These are phyloP conservation scores for Diploscapter pachys DNA, from an alignment of 1,140 invertebrate genomes.

Conservation along the genomic window DNA sequence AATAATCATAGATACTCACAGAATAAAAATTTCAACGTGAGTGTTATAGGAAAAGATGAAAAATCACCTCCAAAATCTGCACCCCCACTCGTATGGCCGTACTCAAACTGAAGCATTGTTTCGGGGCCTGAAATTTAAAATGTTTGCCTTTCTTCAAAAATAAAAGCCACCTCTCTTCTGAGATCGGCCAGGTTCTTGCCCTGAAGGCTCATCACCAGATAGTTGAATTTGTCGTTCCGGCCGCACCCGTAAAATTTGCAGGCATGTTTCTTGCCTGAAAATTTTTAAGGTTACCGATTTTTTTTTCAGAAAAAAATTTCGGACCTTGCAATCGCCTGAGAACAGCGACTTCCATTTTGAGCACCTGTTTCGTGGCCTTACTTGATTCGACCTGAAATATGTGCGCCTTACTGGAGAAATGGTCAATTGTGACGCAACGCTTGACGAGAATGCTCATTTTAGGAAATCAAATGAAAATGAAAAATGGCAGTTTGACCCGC, in stretches of 20 bases:
- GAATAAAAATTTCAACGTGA: too few relatives aligned
- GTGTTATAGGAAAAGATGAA: constrained; percentile 70
- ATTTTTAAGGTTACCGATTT: background rate
- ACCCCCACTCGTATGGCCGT: constrained; percentile 89
- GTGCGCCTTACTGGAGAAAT: too few relatives aligned
- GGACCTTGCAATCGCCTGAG: constrained; percentile 80
- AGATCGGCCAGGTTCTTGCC: constrained; percentile 96
- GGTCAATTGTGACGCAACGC: too few relatives aligned
- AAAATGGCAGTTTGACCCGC: too few relatives aligned
- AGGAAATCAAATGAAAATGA: too few relatives aligned
- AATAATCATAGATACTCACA: too few relatives aligned
- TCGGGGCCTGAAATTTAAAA: constrained; percentile 62
- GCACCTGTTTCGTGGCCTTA: constrained; percentile 77
- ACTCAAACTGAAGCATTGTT: constrained; percentile 90
- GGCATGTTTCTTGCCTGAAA: constrained; percentile 83
- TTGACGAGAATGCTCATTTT: too few relatives aligned
- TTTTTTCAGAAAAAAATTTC: constrained; percentile 5
- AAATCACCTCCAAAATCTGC: constrained; percentile 95
- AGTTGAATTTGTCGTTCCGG: constrained; percentile 96
- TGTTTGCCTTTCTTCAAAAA: background rate
- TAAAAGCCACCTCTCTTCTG: constrained; percentile 69
- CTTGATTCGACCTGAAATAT: constrained; percentile 81
- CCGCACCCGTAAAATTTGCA: constrained; percentile 76
- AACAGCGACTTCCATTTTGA: constrained; percentile 99
- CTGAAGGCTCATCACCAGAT: constrained; percentile 99